These are phyloP conservation scores for Acrocyrtus sp. DNA, from an alignment of 2,888 invertebrate genomes.

Conservation along the genomic window DNA sequence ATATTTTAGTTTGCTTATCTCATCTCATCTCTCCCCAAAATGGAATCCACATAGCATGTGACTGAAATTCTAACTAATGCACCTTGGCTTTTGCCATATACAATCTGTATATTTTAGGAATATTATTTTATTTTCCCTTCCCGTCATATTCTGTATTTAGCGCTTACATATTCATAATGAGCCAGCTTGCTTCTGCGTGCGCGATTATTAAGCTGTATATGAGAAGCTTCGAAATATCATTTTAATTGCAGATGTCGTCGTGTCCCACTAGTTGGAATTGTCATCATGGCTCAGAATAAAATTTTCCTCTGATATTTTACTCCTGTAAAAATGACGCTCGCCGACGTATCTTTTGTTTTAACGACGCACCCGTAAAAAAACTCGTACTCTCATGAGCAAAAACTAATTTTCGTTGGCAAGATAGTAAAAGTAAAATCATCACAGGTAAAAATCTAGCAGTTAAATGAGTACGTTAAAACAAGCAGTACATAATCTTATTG, in stretches of 20 bases:
- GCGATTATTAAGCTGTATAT: neutral
- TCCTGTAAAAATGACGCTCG: conserved; percentile 23
- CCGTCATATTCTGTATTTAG: conserved; percentile 17
- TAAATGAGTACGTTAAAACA: too few relatives aligned
- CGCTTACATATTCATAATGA: too few relatives aligned
- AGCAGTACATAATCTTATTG: too few relatives aligned
- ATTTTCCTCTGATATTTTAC: conserved; percentile 20
- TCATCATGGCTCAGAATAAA: conserved; percentile 40
- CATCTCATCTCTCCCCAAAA: neutral
- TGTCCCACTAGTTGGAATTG: conserved; percentile 32
- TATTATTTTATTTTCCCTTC: too few relatives aligned
- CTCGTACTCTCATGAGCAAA: too few relatives aligned
- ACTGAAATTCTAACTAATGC: conserved; percentile 29
- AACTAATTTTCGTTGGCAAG: too few relatives aligned
- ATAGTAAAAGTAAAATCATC: too few relatives aligned
- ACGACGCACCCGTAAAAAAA: neutral
- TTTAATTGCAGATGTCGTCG: conserved; percentile 39
- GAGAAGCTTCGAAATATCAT: conserved; percentile 16
- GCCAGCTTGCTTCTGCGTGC: neutral
- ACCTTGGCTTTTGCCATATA: conserved; percentile 21
- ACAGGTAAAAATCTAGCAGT: too few relatives aligned
- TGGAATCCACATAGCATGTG: too few relatives aligned
- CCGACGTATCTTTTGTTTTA: conserved; percentile 22
- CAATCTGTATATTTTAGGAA: too few relatives aligned
- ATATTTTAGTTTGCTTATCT: too few relatives aligned